Evolutionary conservation across 2,797 vertebrate species (phyloP).

Genomic region (Macropus fuliginosus): DNA sequence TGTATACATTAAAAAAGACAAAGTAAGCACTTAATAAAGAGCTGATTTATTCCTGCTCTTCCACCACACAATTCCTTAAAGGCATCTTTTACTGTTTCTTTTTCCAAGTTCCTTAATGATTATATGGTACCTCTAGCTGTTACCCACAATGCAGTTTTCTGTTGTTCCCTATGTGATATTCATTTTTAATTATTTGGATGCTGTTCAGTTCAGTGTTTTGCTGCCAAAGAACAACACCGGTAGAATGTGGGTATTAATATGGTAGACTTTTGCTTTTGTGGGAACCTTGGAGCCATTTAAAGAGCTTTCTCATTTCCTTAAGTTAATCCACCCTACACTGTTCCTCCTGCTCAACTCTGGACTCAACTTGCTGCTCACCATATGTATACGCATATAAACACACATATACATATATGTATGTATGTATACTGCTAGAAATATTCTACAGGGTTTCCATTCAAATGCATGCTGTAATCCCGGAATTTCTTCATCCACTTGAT

Average conservation of each 20-base stretch:
- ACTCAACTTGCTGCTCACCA: not conserved
- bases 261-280: not conserved
- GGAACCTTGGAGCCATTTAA: not conserved
- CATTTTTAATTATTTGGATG: conserved; percentile 3
- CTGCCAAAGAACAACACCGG: not conserved
- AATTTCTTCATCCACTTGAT: not conserved
- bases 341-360: not conserved
- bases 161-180: not conserved
- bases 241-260: not conserved
- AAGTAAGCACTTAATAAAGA: not conserved
- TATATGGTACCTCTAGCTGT: not conserved
- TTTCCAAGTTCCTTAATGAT: not conserved
- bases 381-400: no score
- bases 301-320: not conserved
- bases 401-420: no score
- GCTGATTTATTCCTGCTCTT: not conserved
- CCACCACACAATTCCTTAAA: not conserved
- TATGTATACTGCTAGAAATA: not conserved
- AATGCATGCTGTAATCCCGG: not conserved
- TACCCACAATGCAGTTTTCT: not conserved
- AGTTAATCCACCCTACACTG: not conserved
- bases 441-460: not conserved
- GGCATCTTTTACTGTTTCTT: not conserved
- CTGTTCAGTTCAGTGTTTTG: not conserved
- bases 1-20: not conserved